phyloP scores from a whole-genome alignment of 2,888 invertebrate species.

The Heliconius hortense region DNA sequence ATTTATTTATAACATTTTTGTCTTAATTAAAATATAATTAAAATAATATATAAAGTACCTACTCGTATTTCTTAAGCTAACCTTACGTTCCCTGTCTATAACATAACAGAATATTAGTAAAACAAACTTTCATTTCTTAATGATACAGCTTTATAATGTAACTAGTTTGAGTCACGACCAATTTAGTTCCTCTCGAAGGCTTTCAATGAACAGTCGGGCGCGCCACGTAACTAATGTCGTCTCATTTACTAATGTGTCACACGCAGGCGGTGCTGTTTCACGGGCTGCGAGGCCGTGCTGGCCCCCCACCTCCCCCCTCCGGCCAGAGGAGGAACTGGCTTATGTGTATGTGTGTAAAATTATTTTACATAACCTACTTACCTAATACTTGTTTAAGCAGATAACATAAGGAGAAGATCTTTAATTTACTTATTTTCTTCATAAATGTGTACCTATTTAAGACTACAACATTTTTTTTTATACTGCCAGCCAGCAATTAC shows the following conservation, averaged over 20 bases:
- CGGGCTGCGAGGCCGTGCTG: conserved; percentile 47
- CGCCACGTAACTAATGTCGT: conserved; percentile 80
- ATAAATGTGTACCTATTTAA: not conserved
- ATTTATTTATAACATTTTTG: no score
- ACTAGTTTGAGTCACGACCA: conserved; percentile 33
- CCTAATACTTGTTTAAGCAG: not conserved
- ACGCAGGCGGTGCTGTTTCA: conserved; percentile 81
- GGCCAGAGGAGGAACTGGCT: conserved; percentile 18
- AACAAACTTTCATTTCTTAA: conserved; percentile 2
- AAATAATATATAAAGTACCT: no score
- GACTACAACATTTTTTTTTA: conserved; percentile 9
- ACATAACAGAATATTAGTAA: not conserved
- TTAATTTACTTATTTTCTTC: no score
- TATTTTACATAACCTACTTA: conserved; percentile 15
- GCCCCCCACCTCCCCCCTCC: not conserved
- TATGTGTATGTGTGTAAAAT: conserved; percentile 29
- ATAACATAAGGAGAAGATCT: no score
- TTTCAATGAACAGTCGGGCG: conserved; percentile 52
- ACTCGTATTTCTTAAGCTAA: not conserved
- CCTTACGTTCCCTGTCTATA: not conserved
- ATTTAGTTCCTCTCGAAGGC: conserved; percentile 49
- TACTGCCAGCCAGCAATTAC: conserved; percentile 31
- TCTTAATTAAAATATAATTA: no score
- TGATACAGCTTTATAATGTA: conserved; percentile 28
- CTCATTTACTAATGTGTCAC: conserved; percentile 84